Percentiles rank a stretch among this genome's conserved stretches.
These are phyloP conservation scores for Brachypterus glaber DNA, from an alignment of 2,888 invertebrate genomes.

Conservation along the genomic window DNA sequence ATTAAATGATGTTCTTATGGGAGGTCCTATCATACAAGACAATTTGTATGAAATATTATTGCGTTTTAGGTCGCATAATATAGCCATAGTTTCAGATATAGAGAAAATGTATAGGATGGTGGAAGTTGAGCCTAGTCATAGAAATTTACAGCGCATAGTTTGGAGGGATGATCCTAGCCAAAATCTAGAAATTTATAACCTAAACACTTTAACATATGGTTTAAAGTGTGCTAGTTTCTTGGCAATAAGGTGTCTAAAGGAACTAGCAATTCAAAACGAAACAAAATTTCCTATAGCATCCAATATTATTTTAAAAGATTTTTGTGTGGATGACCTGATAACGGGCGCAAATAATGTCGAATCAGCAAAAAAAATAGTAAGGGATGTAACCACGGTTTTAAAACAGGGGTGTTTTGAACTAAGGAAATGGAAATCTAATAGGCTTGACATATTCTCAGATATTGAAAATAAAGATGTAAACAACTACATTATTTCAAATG, in stretches of 20 bases:
- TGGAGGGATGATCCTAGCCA: too few relatives aligned
- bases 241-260: constrained; percentile 1
- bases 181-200: too few relatives aligned
- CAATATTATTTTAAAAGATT: constrained; percentile 12
- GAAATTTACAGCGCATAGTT: too few relatives aligned
- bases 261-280: constrained; percentile 8
- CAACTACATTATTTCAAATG: constrained; percentile 2
- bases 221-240: constrained; percentile 3
- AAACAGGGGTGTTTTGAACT: constrained; percentile 7
- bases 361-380: constrained; percentile 9
- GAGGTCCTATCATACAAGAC: too few relatives aligned
- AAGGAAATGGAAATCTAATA: constrained; percentile 10
- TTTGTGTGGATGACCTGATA: constrained; percentile 20
- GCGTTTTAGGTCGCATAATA: too few relatives aligned
- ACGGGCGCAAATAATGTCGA: constrained; percentile 12
- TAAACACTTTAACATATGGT: constrained; percentile 4
- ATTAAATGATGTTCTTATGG: too few relatives aligned
- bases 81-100: too few relatives aligned
- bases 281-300: constrained; percentile 10
- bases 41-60: too few relatives aligned
- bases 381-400: constrained; percentile 6
- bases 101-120: too few relatives aligned
- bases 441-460: neutral
- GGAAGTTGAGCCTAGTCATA: too few relatives aligned
- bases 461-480: constrained; percentile 3